These are phyloP conservation scores for Pitta sordida DNA, from an alignment of 2,113 vertebrate species.

Conservation along the genomic window DNA sequence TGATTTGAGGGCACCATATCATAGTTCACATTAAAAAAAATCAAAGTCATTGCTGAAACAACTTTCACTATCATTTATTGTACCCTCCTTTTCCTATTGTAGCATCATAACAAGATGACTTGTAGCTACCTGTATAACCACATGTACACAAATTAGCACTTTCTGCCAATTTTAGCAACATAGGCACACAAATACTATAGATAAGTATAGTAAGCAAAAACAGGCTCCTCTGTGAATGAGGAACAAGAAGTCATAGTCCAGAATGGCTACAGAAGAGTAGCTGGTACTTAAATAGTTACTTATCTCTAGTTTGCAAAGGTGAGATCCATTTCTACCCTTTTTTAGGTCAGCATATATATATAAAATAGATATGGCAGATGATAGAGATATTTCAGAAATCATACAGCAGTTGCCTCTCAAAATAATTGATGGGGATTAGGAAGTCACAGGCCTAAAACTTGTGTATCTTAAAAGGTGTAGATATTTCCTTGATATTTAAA, in stretches of 20 bases:
- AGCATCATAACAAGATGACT: not conserved
- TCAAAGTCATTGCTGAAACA: not conserved
- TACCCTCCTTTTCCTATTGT: not conserved
- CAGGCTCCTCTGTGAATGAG: not conserved
- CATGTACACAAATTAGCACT: not conserved
- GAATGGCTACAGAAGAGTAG: not conserved
- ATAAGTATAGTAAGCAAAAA: not conserved
- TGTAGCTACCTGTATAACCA: not conserved
- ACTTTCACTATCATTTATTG: not conserved
- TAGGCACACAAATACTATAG: not conserved
- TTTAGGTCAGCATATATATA: not conserved
- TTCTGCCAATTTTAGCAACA: not conserved
- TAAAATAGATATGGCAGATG: not conserved
- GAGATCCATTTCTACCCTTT: not conserved
- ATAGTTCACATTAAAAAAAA: not conserved
- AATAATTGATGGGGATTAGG: not conserved
- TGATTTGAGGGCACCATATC: not conserved
- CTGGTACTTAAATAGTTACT: not conserved
- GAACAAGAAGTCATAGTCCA: not conserved
- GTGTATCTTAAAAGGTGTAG: not conserved
- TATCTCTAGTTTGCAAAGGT: not conserved
- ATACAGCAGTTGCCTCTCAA: not conserved
- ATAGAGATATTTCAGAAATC: not conserved
- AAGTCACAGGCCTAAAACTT: not conserved
- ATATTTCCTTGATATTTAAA: not conserved